Conservation (phyloP, 2,797 vertebrate genomes). For the Notolepis coatsorum region DNA sequence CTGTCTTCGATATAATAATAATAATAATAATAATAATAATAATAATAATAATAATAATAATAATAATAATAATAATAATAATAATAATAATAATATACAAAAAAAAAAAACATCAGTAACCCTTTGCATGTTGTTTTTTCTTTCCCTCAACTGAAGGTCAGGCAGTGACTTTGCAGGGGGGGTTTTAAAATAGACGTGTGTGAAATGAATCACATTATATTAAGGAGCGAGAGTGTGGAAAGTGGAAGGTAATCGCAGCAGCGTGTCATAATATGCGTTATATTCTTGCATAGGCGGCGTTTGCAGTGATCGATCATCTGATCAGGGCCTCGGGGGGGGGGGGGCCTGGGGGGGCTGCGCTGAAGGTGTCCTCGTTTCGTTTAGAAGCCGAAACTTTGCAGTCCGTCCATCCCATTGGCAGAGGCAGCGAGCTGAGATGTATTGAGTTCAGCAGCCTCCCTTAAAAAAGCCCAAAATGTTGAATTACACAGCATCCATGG, state of each 20-base stretch:
- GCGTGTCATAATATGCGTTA: slow-evolving; percentile 18
- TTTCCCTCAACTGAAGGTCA: slow-evolving; percentile 77
- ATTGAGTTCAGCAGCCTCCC: not conserved
- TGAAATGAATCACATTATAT: slow-evolving; percentile 43
- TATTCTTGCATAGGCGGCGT: slow-evolving; percentile 22
- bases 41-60: no score
- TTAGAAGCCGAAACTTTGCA: slow-evolving; percentile 30
- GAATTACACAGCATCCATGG: no score
- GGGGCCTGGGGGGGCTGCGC: slow-evolving; percentile 12
- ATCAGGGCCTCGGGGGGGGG: slow-evolving; percentile 22
- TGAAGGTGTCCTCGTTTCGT: slow-evolving; percentile 54
- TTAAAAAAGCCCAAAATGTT: slow-evolving; percentile 14
- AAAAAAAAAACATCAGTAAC: not conserved
- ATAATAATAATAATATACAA: no score
- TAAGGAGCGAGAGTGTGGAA: slow-evolving; percentile 10
- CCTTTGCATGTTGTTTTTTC: slow-evolving; percentile 15
- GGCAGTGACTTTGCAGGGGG: slow-evolving; percentile 79
- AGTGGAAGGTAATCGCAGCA: slow-evolving; percentile 11
- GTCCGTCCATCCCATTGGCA: slow-evolving; percentile 1
- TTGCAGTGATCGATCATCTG: slow-evolving; percentile 50
- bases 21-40: no score
- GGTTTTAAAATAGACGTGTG: slow-evolving; percentile 51
- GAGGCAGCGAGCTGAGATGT: not conserved
- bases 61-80: not conserved
- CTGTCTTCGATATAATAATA: no score